Evolutionary conservation across 2,113 vertebrate genomes (phyloP).

Genomic region (Phylloscopus trochiloides): DNA sequence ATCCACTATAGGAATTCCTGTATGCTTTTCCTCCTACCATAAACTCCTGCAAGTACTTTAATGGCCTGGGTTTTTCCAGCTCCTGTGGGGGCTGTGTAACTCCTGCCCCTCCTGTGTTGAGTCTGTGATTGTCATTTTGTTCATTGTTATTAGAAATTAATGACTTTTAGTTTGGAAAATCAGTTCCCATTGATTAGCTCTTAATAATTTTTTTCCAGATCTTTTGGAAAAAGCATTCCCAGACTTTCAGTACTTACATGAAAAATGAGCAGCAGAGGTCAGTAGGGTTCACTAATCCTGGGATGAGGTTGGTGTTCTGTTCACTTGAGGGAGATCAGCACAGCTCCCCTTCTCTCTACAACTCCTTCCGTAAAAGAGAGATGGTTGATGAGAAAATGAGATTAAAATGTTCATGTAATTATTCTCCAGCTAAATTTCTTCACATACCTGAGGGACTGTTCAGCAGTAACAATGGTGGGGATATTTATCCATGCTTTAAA

Average conservation of each 20-base stretch:
- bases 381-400: neutral
- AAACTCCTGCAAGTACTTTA: neutral
- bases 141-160: neutral
- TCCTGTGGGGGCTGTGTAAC: neutral
- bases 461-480: neutral
- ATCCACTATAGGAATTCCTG: accelerated
- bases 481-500: neutral
- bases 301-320: neutral
- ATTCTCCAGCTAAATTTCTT: neutral
- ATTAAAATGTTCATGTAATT: neutral
- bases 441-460: neutral
- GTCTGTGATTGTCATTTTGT: neutral
- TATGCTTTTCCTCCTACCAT: neutral
- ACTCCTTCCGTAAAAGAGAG: neutral
- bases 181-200: neutral
- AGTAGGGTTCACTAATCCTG: constrained; percentile 6
- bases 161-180: neutral
- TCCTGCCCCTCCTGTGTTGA: neutral
- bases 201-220: constrained; percentile 57
- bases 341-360: neutral
- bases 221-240: constrained; percentile 69
- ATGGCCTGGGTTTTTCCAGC: neutral
- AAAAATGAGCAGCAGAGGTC: constrained; percentile 76
- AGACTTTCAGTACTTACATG: constrained; percentile 56
- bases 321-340: neutral